Evolutionary conservation across 2,113 vertebrate species (phyloP).

Genomic region (Plestiodon gilberti): DNA sequence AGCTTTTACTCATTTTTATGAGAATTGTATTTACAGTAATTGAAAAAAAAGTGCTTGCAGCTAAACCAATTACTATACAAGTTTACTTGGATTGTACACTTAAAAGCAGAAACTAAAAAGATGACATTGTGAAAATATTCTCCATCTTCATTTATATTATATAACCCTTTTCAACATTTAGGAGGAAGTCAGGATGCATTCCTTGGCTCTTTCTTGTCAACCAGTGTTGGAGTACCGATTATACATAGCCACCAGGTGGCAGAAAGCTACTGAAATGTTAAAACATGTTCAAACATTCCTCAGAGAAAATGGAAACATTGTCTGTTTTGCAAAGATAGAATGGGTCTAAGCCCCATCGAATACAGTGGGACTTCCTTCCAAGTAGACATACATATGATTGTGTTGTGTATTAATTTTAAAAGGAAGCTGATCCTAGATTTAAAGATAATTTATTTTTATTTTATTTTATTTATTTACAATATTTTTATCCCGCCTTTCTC

Average conservation of each 20-base stretch:
- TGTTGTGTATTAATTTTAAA: background rate
- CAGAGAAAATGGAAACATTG: background rate
- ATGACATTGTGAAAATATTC: background rate
- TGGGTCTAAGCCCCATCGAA: background rate
- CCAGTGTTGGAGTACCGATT: background rate
- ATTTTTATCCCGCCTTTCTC: too few species aligned
- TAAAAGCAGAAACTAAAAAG: background rate
- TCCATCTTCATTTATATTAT: background rate
- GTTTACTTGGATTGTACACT: background rate
- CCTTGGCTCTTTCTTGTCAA: background rate
- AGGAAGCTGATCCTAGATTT: background rate
- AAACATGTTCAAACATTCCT: background rate
- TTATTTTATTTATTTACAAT: too few species aligned
- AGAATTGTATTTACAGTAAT: background rate
- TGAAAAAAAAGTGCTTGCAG: background rate
- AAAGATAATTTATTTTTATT: too few species aligned
- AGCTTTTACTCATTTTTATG: background rate
- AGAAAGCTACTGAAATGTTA: constrained; percentile 23
- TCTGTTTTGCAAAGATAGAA: background rate
- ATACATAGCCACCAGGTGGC: constrained; percentile 57
- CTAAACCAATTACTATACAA: background rate
- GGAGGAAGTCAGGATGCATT: background rate
- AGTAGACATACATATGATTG: background rate
- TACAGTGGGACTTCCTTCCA: background rate
- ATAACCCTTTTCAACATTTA: too few species aligned